phyloP scores from a whole-genome alignment of 2,797 vertebrate genomes.

The Hephaestus fuliginosus region DNA sequence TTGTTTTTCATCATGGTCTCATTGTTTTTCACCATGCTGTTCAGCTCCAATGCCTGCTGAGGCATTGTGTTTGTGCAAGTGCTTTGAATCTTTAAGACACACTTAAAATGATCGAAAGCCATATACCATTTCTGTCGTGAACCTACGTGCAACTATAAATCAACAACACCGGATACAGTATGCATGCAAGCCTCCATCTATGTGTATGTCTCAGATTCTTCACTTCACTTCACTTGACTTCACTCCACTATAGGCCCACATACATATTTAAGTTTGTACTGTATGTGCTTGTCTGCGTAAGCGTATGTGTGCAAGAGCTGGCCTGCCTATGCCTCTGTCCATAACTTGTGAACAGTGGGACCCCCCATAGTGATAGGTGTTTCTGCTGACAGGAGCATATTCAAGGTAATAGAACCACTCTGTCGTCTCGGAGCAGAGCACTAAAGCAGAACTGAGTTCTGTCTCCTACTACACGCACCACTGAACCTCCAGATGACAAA shows the following conservation, averaged over 20 bases:
- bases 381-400: slow-evolving; percentile 85
- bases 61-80: not conserved
- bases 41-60: slow-evolving; percentile 16
- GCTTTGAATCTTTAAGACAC: slow-evolving; percentile 21
- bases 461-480: slow-evolving; percentile 77
- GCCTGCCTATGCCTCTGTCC: slow-evolving; percentile 19
- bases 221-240: not conserved
- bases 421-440: slow-evolving; percentile 74
- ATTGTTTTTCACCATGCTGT: slow-evolving; percentile 18
- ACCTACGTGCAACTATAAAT: not conserved
- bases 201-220: not conserved
- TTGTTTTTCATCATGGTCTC: slow-evolving; percentile 4
- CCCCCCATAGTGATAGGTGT: slow-evolving; percentile 62
- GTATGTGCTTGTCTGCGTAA: not conserved
- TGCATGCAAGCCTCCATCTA: not conserved
- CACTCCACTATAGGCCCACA: not conserved
- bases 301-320: not conserved
- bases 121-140: not conserved
- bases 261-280: not conserved
- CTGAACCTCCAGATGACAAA: slow-evolving; percentile 82
- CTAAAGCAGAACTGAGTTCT: slow-evolving; percentile 83
- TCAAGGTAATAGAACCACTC: slow-evolving; percentile 81
- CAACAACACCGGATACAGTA: not conserved
- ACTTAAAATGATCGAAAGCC: slow-evolving; percentile 16
- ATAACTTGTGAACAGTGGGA: slow-evolving; percentile 48